A percentile compares a stretch with the other conserved stretches of the same genome.
phyloP scores from a whole-genome alignment of 2,888 invertebrate species.

The Eumerus sabulonum region DNA sequence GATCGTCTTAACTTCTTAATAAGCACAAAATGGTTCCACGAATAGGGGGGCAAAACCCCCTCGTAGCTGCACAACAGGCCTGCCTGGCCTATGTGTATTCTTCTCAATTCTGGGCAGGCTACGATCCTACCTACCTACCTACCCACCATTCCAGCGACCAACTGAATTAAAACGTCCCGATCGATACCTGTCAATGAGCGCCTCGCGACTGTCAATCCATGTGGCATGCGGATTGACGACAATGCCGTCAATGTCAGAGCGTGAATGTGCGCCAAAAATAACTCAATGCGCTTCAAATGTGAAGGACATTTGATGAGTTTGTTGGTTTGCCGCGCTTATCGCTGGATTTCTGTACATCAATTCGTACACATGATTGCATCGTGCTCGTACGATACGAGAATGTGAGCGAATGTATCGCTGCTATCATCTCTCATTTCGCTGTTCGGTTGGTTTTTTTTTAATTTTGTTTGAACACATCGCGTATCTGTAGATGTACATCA shows the following conservation, averaged over 20 bases:
- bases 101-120: no score
- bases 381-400: background rate
- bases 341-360: background rate
- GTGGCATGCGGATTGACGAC: conserved; percentile 16
- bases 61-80: no score
- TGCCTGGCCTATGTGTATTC: no score
- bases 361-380: background rate
- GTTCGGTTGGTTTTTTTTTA: conserved; percentile 14
- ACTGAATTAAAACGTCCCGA: conserved; percentile 1
- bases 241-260: conserved; percentile 2
- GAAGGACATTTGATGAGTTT: conserved; percentile 58
- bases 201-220: conserved; percentile 7
- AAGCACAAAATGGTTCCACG: no score
- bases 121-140: no score
- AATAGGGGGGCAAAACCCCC: no score
- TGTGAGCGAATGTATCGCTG: conserved; percentile 1
- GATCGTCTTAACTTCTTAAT: no score
- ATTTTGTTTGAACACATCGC: no score
- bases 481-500: conserved; percentile 14
- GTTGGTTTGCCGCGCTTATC: conserved; percentile 4
- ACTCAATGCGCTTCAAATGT: conserved; percentile 35
- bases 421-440: conserved; percentile 13
- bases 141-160: background rate
- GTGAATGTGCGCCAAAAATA: conserved; percentile 48
- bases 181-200: conserved; percentile 36